Percentiles rank a stretch among this genome's conserved stretches.
phyloP scores from a whole-genome alignment of 2,113 vertebrate species.

The Rhinoderma darwinii region DNA sequence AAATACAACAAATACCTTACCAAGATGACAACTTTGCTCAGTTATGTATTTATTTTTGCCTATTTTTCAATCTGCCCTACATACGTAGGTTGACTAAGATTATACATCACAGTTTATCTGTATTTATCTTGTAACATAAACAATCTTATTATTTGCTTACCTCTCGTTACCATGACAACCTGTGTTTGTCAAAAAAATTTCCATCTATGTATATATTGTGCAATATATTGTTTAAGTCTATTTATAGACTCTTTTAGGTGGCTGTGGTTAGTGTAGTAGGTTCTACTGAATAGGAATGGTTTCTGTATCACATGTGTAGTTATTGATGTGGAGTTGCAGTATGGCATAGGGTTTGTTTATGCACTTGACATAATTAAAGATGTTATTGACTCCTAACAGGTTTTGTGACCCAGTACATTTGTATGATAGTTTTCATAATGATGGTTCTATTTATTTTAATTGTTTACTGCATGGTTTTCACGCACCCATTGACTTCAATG shows the following conservation, averaged over 20 bases:
- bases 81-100: neutral
- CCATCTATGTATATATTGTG: neutral
- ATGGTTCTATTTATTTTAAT: too few relatives aligned
- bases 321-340: neutral
- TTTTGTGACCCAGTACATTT: too few relatives aligned
- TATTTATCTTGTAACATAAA: slow-evolving; percentile 21
- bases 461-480: too few relatives aligned
- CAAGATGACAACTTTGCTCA: neutral
- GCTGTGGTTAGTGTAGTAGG: neutral
- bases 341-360: neutral
- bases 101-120: neutral
- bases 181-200: neutral
- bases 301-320: neutral
- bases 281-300: neutral
- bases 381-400: too few relatives aligned
- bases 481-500: too few relatives aligned
- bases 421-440: too few relatives aligned
- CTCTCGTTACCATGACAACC: neutral
- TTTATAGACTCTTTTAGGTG: neutral
- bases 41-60: neutral
- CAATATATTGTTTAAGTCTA: slow-evolving; percentile 6
- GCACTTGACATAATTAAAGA: too few relatives aligned
- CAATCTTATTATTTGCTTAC: slow-evolving; percentile 16
- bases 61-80: neutral
- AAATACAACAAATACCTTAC: too few relatives aligned